Base-by-base conservation (phyloP, 1,140 invertebrate species). In the Nebria ingens region DNA sequence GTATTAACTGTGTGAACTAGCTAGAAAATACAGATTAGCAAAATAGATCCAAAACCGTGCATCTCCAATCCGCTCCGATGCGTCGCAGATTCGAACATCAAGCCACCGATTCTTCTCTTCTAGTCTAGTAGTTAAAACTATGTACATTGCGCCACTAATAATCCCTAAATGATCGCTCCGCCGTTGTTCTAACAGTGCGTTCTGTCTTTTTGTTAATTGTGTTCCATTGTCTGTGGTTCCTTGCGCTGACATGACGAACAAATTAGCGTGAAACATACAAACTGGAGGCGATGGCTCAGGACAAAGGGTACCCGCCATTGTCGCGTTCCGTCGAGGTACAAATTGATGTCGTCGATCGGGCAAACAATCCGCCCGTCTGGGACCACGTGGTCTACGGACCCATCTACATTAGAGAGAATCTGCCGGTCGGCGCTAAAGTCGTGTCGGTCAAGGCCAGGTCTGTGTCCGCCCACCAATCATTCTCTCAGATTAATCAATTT, bases 361-460 rank as follows among this genome's bases (percentile, higher is more conserved):
- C 89, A 64, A 95, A 94, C 84, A 95, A 95, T 82, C 91, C 92
- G 73, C 92, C 92, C 74, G 86, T 95, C 72, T 97, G 92, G 92
- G 91, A 94, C 79, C 87, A 93, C 80, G 84, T 85, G 70, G 85
- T 91, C 73, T 97, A 96, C 82, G 91, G 91, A 71, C 92, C 93
- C 68, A 91, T 94, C 83, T 91, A 86, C 84, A 89, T 94, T 79
- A 90, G 91, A 84, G 93, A 97, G 83, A 94, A 94, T 80, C 86
- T 91, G 79, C 86, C 91, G 76, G 89, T 95, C 73, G 93, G 92
- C 75, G 88, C 89, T 78, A 93, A 89, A 84, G 91, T 97, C 80
- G 86, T 93, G 72, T 93, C 91, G 76, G 86, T 94, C 77, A 95
- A 94, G 89, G 92, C 92, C 84, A 93, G 91, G 91, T 94, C 85